Conservation (phyloP, 2,797 vertebrate genomes). For the Diglossa cyanea region DNA sequence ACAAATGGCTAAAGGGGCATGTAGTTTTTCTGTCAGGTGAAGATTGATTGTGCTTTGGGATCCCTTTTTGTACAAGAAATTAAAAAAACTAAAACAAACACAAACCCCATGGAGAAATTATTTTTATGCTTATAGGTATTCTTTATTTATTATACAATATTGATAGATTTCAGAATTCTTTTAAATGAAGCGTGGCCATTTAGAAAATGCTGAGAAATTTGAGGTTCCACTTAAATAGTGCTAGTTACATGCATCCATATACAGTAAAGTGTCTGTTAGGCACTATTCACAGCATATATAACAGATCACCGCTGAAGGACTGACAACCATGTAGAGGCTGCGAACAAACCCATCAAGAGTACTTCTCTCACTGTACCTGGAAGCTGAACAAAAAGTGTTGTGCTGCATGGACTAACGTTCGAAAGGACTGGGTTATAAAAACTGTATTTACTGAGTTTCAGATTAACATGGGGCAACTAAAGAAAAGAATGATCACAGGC, state of each 20-base stretch:
- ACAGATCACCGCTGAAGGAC: neutral
- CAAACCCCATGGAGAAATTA: neutral
- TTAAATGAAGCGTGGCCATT: neutral
- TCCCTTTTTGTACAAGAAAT: neutral
- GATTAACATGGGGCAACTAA: neutral
- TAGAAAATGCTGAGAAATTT: neutral
- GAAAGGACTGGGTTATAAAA: constrained; percentile 2
- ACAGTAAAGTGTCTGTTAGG: neutral
- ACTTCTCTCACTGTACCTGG: neutral
- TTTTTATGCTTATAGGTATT: neutral
- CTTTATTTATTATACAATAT: neutral
- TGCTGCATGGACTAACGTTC: neutral
- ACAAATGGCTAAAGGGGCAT: neutral
- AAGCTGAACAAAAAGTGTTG: neutral
- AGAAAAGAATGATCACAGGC: constrained; percentile 38
- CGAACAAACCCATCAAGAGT: neutral
- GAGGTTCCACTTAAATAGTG: neutral
- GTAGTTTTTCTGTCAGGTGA: neutral
- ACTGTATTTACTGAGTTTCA: constrained; percentile 24
- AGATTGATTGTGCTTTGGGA: neutral
- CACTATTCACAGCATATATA: neutral
- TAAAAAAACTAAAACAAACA: neutral
- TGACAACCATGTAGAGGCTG: neutral
- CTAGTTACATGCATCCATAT: neutral
- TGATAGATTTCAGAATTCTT: neutral